A percentile compares a stretch with the other conserved stretches of the same genome.
phyloP scores from a whole-genome alignment of 1,140 invertebrate genomes.

The Eupristina koningsbergeri region DNA sequence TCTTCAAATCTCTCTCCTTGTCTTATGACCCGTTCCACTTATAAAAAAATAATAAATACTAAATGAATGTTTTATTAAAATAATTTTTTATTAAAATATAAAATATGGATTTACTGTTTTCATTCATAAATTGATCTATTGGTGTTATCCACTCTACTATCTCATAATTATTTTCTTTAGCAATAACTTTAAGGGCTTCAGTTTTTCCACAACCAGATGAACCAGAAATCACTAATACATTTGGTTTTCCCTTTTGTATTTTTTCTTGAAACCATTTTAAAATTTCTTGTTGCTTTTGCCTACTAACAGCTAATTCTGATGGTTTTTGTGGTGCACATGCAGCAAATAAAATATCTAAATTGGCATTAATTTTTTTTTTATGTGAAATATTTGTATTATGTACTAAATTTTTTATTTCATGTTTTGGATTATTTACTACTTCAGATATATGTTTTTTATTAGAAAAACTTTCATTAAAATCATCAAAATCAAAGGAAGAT shows the following conservation, averaged over 20 bases:
- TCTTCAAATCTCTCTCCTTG: slow-evolving; percentile 80
- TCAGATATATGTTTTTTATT: slow-evolving; percentile 26
- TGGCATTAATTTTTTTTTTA: slow-evolving; percentile 52
- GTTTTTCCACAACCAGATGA: slow-evolving; percentile 84
- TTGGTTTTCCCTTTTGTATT: slow-evolving; percentile 67
- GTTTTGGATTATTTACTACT: not conserved
- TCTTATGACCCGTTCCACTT: slow-evolving; percentile 58
- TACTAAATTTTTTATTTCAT: not conserved
- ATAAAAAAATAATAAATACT: slow-evolving; percentile 22
- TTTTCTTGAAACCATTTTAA: slow-evolving; percentile 61
- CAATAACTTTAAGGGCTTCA: slow-evolving; percentile 75
- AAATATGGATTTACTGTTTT: slow-evolving; percentile 63
- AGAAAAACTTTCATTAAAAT: slow-evolving; percentile 2
- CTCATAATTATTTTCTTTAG: slow-evolving; percentile 75
- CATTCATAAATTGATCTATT: slow-evolving; percentile 74
- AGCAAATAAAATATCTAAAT: slow-evolving; percentile 59
- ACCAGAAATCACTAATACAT: slow-evolving; percentile 79
- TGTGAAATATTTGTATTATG: slow-evolving; percentile 11
- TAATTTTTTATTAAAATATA: slow-evolving; percentile 1
- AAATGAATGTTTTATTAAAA: not conserved
- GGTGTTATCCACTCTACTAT: slow-evolving; percentile 84
- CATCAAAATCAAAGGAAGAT: slow-evolving; percentile 51
- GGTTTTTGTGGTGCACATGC: slow-evolving; percentile 63
- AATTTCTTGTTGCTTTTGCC: slow-evolving; percentile 68
- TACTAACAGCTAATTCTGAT: slow-evolving; percentile 65